These are phyloP conservation scores for Tachina fera DNA, from an alignment of 2,888 invertebrate genomes.

Conservation along the genomic window DNA sequence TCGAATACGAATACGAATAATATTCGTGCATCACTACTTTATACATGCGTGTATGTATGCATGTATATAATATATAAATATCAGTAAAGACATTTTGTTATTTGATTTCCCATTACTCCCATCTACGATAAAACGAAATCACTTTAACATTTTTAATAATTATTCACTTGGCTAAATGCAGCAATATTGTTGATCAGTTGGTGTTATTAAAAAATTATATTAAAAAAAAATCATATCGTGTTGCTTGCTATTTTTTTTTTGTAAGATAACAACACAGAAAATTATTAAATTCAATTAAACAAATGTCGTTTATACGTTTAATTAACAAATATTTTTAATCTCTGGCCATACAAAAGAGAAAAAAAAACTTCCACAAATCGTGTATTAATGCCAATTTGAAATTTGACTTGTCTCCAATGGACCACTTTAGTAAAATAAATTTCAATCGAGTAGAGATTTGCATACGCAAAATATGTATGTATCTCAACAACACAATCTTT, in stretches of 20 bases:
- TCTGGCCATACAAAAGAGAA: not conserved
- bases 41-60: too few species aligned
- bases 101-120: not conserved
- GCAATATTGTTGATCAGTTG: constrained; percentile 7
- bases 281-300: constrained; percentile 68
- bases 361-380: constrained; percentile 13
- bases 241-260: constrained; percentile 33
- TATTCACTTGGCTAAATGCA: constrained; percentile 19
- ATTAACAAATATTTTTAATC: constrained; percentile 67
- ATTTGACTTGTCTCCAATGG: constrained; percentile 3
- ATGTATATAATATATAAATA: too few species aligned
- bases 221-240: constrained; percentile 22
- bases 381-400: constrained; percentile 39
- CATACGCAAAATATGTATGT: constrained; percentile 7
- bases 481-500: not conserved
- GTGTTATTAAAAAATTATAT: constrained; percentile 58
- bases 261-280: constrained; percentile 32
- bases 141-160: not conserved
- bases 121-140: not conserved
- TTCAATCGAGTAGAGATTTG: constrained; percentile 35
- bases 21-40: too few species aligned
- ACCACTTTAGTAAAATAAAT: not conserved
- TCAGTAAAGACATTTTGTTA: too few species aligned
- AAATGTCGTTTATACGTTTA: constrained; percentile 66
- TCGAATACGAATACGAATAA: too few species aligned